Conservation (phyloP, 2,888 invertebrate genomes). For the Polyommatus icarus region DNA sequence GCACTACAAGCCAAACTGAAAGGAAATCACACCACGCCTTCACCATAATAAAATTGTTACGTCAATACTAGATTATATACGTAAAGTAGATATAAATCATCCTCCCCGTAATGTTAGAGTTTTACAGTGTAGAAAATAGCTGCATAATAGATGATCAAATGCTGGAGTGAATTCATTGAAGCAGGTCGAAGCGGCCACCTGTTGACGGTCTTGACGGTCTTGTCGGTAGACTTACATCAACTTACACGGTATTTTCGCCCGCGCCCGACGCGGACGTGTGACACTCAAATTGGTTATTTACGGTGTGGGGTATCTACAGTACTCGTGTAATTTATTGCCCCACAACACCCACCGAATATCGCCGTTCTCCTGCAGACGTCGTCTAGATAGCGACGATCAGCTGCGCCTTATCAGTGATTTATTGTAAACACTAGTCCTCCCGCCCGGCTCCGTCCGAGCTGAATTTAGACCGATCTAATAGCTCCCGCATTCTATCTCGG, state of each 20-base stretch:
- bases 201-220: too few relatives aligned
- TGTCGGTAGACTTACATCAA: neutral
- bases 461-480: neutral
- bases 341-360: slow-evolving; percentile 7
- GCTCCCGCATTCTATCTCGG: neutral
- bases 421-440: slow-evolving; percentile 12
- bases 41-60: neutral
- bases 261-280: neutral
- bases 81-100: too few relatives aligned
- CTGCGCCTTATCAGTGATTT: slow-evolving; percentile 22
- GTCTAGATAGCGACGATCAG: slow-evolving; percentile 6
- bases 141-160: neutral
- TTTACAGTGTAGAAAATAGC: neutral
- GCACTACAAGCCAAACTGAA: neutral
- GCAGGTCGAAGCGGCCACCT: neutral
- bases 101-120: neutral
- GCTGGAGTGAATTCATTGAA: neutral
- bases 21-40: too few relatives aligned
- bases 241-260: neutral
- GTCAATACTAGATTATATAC: neutral
- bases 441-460: neutral
- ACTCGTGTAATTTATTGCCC: neutral
- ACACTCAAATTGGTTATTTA: neutral
- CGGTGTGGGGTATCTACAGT: neutral
- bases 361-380: neutral